Percentiles rank a stretch among this genome's conserved stretches.
Conservation (phyloP, 2,113 vertebrate genomes). For the Mellivora capensis region DNA sequence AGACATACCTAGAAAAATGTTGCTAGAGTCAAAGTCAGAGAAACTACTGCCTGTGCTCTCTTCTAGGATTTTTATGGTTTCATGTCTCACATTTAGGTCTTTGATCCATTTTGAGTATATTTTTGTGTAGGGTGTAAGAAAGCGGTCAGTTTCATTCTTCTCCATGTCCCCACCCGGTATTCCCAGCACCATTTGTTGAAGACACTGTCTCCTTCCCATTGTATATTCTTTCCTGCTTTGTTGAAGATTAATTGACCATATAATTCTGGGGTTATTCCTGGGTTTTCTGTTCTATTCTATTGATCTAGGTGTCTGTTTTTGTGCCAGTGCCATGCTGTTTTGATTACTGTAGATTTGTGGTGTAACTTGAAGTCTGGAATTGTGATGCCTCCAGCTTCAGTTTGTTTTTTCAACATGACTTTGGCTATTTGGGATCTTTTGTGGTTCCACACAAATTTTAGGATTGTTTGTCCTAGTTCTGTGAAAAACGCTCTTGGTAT, state of each 20-base stretch:
- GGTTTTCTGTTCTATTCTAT: neutral
- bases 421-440: neutral
- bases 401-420: neutral
- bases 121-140: neutral
- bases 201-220: neutral
- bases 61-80: neutral
- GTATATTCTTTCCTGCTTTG: neutral
- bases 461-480: neutral
- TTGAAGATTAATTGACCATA: neutral
- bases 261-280: neutral
- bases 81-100: neutral
- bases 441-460: neutral
- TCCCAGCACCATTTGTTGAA: neutral
- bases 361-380: neutral
- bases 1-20: neutral
- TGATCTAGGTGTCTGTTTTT: neutral
- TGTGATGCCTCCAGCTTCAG: neutral
- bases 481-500: neutral
- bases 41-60: neutral
- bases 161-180: neutral
- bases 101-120: neutral
- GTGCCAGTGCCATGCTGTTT: neutral
- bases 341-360: neutral
- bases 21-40: neutral
- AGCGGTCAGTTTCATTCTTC: neutral